Base-by-base conservation (phyloP, 2,113 vertebrate genomes). In the Aegithalos caudatus region DNA sequence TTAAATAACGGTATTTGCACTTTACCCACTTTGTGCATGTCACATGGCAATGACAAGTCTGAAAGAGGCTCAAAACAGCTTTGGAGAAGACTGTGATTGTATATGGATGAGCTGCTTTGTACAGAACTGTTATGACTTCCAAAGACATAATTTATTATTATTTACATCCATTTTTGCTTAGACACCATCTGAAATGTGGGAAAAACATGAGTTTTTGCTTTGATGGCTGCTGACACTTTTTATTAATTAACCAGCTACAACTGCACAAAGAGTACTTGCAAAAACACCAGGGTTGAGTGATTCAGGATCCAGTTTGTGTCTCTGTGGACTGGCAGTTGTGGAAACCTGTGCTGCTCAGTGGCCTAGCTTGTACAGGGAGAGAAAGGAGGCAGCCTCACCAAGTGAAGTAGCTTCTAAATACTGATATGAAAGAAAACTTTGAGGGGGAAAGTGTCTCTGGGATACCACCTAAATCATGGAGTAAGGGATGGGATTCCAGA, bases 1-100 rank as follows among this genome's bases (percentile, higher is more conserved):
- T 94, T 94, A 93, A 94, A 78, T 94, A 89, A 94, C 80, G 27
- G 4, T 23, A 27, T 92, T 96, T 90, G 62, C 2, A 2, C 58
- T 97, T 93, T 94, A 84, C 51, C 64, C 83, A 66, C 67, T 93
- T 94, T 86, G 61, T 81, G 22, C 15, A 4, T 23, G 60, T 88
- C 83, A 77, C 27, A 1, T 74, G 80, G 44, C 76, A 83, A 37
- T 0, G 1, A 42, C 44, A 54, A 47, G n/a, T 28, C 51, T 67
- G n/a, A 64, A 64, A 51, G 79, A 72, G 47, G 64, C 73, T 90
- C 27, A 21, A 19, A 73, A 73, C 28, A 29, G 17, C 66, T 82
- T 76, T 82, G 58, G 67, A 69, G 64, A 81, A 81, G 51, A 74
- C 51, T 45, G 18, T 38, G 33, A 37, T 50, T 31, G 56, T 1